phyloP scores from a whole-genome alignment of 2,113 vertebrate genomes.

The Callopanchax toddi region DNA sequence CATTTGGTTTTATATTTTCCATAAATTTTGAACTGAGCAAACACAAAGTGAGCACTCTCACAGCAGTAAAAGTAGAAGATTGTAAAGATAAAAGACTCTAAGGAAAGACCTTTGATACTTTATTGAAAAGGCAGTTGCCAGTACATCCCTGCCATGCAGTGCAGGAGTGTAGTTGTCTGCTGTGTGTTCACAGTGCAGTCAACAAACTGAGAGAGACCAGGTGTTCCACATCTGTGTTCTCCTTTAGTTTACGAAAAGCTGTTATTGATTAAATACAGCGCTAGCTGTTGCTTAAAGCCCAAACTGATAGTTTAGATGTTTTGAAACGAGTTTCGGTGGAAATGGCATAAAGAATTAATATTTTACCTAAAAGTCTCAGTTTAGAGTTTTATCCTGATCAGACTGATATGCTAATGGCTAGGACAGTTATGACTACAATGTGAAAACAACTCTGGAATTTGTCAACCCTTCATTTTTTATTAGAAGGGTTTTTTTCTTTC shows the following conservation, averaged over 20 bases:
- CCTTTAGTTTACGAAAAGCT: not conserved
- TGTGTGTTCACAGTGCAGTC: not conserved
- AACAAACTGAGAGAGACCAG: not conserved
- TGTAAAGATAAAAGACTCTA: not conserved
- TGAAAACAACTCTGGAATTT: too few species aligned
- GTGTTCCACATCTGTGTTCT: not conserved
- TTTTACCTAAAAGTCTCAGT: too few species aligned
- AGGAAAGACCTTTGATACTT: not conserved
- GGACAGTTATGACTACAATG: too few species aligned
- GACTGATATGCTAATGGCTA: too few species aligned
- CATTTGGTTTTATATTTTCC: not conserved
- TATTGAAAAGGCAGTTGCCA: not conserved
- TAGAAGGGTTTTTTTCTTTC: too few species aligned
- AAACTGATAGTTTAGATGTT: not conserved
- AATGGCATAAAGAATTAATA: too few species aligned
- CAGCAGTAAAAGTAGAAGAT: not conserved
- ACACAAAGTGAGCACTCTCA: not conserved
- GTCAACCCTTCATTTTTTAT: too few species aligned
- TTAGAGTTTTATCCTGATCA: too few species aligned
- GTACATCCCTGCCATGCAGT: too few species aligned
- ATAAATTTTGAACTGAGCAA: not conserved
- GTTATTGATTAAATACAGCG: not conserved
- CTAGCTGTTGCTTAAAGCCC: not conserved
- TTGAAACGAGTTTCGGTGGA: too few species aligned
- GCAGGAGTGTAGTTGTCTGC: not conserved